Percentiles rank a stretch among this genome's conserved stretches.
Evolutionary conservation across 2,113 vertebrate species (phyloP).

Genomic region (Callaeas wilsoni): DNA sequence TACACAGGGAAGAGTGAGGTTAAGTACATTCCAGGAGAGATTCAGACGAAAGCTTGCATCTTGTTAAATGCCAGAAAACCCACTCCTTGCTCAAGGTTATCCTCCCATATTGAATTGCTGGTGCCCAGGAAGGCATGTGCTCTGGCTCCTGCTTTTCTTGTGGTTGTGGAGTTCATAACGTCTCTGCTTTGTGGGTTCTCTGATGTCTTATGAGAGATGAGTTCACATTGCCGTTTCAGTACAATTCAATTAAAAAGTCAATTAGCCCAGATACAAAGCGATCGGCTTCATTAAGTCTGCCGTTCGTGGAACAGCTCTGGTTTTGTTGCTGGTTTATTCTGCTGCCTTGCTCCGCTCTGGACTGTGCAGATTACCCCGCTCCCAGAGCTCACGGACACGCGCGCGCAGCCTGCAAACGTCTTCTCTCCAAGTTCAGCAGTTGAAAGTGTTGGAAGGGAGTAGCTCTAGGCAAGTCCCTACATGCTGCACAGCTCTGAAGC

Average conservation of each 20-base stretch:
- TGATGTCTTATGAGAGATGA: constrained; percentile 58
- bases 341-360: not conserved
- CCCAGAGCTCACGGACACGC: not conserved
- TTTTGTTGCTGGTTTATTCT: not conserved
- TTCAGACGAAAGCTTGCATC: not conserved
- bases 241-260: constrained; percentile 65
- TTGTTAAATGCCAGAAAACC: constrained; percentile 30
- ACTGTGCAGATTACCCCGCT: not conserved
- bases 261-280: constrained; percentile 60
- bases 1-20: not conserved
- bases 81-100: constrained; percentile 51
- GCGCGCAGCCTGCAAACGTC: not conserved
- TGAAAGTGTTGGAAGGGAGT: constrained; percentile 42
- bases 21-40: constrained; percentile 21
- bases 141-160: constrained; percentile 57
- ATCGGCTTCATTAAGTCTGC: constrained; percentile 46
- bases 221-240: constrained; percentile 58
- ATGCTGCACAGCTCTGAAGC: constrained; percentile 3
- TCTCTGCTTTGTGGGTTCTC: constrained; percentile 56
- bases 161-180: constrained; percentile 61
- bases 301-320: not conserved
- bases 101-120: constrained; percentile 35
- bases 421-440: constrained; percentile 37
- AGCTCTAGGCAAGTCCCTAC: constrained; percentile 43
- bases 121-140: constrained; percentile 47